Evolutionary conservation across 2,797 vertebrate genomes (phyloP).

Genomic region (Bradypodion ventrale): DNA sequence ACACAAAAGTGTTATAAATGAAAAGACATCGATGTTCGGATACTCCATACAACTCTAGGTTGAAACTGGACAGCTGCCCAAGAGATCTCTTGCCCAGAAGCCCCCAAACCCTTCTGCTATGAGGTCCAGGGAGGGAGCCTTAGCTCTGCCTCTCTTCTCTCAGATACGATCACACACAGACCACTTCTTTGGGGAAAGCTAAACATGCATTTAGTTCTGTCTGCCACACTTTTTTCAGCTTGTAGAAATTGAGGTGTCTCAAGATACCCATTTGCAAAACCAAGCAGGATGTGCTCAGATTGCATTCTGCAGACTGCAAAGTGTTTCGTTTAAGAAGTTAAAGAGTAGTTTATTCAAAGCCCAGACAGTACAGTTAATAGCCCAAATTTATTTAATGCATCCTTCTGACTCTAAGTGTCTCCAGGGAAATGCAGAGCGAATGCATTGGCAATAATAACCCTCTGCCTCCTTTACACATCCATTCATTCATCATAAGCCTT

Average conservation of each 20-base stretch:
- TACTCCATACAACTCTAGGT: not conserved
- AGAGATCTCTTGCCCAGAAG: not conserved
- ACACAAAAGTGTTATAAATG: not conserved
- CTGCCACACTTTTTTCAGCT: not conserved
- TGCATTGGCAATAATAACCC: not conserved
- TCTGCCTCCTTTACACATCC: constrained; percentile 28
- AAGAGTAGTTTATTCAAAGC: not conserved
- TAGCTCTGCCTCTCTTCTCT: not conserved
- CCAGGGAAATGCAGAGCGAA: constrained; percentile 15
- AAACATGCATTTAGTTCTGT: too few species aligned
- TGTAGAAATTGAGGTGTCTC: not conserved
- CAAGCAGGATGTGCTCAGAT: not conserved
- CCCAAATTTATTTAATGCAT: constrained; percentile 4
- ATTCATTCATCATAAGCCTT: constrained; percentile 19
- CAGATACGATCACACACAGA: not conserved
- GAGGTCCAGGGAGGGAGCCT: not conserved
- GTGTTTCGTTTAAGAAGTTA: not conserved
- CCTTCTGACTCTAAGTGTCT: constrained; percentile 10
- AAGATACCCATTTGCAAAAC: not conserved
- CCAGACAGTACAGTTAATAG: not conserved
- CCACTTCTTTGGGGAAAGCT: not conserved
- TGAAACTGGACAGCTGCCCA: not conserved
- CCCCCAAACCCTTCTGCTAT: not conserved
- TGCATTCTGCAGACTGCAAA: not conserved
- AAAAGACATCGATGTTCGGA: not conserved